Evolutionary conservation across 2,797 vertebrate species (phyloP), one percentile per base, ranked within the genome.

Genomic region (Helicolenus hilgendorfi): DNA sequence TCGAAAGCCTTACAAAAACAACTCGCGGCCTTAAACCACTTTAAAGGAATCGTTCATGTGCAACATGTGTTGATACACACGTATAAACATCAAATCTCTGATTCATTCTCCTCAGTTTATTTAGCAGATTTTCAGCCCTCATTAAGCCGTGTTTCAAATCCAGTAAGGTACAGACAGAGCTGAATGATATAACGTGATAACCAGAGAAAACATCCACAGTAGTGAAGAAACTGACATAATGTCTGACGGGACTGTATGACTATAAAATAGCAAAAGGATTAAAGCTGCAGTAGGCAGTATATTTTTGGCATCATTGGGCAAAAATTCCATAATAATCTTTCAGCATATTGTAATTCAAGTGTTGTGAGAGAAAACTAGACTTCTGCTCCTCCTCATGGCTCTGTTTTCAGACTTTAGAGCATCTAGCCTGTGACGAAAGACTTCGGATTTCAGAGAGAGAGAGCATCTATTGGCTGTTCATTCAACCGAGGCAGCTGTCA

Each of bases 1-100:
- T 89, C 24, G 24, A 88, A 83, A 91, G 86, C 79, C 79, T 53
- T n/a, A 53, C 49, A 49, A 88, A 94, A 94, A 87, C 70, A 88
- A 81, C 74, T 72, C 26, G 20, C 45, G 77, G 84, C 75, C 74
- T 72, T 69, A 41, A 73, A 83, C 15, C 38, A 41, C 75, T 93
- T 81, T 29, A 77, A 80, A 60, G 35, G 85, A 79, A 80, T 80
- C 73, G 73, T 22, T 73, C 76, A 63, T 3, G 20, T 73, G 58
- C 63, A 75, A 72, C 83, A 84, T 33, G 56, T 86, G 83, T 70
- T 31, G 62, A 75, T 33, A 27, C 63, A 49, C 62, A 60, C n/a
- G 2, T 20, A 79, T 11, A 53, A 1, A 20, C 13, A 78, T 49
- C 29, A 20, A 55, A 70, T 77, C 85, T 72, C 84, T 0, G 2